Evolutionary conservation across 2,888 invertebrate genomes (phyloP), one percentile per base, ranked within the genome.

Genomic region (Drosophila yooni): DNA sequence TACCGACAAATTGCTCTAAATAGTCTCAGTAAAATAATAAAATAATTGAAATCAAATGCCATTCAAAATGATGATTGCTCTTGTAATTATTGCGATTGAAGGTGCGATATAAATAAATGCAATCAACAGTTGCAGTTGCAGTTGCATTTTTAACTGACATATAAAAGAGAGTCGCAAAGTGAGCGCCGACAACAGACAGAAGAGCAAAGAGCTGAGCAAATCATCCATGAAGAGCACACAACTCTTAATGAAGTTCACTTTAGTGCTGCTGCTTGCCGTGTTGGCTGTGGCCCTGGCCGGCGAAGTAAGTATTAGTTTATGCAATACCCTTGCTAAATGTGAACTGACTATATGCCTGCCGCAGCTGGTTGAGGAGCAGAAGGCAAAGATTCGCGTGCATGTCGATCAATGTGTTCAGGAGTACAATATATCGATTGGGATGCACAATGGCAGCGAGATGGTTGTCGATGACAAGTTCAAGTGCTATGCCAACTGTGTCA

Each of bases 401-500:
- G 66, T 70, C 1, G 48, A 58, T 2, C 75, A 76, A 0, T 92
- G 92, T 54, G 56, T 66, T 1, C 46, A 76, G n/a, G 68, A 86
- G 54, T n/a, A 71, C 70, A 87, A 89, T 5, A 89, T 84, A 29
- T 83, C 80, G 1, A 18, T 53, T 6, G 76, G 76, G 2, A 3
- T 92, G 33, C 82, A 70, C 11, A 40, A 29, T 1, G 90, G 82
- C 1, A 87, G 89, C n/a, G 82, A 77, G 36, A 60, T 70, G 1
- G 72, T 82, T 51, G 63, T 62, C 2, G 77, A 83, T 59, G 74
- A 81, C 0, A 82, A 79, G 29, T 34, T 79, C 2, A 91, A 92
- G 53, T 92, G 92, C 61, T 91, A 91, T 60, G 67, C 83, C 25
- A 90, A 90, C 10, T 92, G 92, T 33, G 83, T 91, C 69, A 57